Evolutionary conservation across 2,113 vertebrate species (phyloP), one percentile per base, ranked within the genome.

Genomic region (Megaceryle torquata): DNA sequence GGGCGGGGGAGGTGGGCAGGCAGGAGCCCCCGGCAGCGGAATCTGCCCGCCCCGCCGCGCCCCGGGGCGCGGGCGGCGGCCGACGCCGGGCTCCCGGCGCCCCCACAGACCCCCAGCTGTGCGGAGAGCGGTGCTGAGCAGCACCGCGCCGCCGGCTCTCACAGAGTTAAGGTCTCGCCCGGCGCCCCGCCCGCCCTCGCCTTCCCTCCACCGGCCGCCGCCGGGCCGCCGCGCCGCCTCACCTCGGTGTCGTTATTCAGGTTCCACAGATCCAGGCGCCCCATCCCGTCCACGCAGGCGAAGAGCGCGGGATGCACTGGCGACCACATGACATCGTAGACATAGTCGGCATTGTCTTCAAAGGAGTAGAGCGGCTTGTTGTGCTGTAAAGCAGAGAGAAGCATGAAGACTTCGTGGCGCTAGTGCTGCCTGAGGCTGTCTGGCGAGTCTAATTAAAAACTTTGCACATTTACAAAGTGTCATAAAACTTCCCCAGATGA

Each of bases 341-440:
- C 99, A 88, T 99, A 99, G 98, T 99, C 99, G 8, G 99, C 99
- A 86, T 99, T 99, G 98, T 99, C 99, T 98, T 99, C 99, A 98
- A 99, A 99, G 91, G 99, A 99, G 98, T 99, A 99, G 94, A 99
- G 99, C 95, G 99, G 99, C 98, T 99, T 99, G 98, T 99, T 99
- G 98, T 99, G 99, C 99, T 99, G 98, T 77, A 96, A 97, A 96
- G 97, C 87, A 96, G 95, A 95, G 95, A 97, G 96, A 97, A 97
- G 98, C 87, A 95, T 93, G 98, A 98, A 99, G 99, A 99, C 99
- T 98, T 96, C 96, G 98, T 98, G 99, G 99, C 99, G 99, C 99
- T 99, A 98, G 98, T 96, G 98, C 98, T 95, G 99, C 99, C 99
- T 97, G 98, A 98, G 99, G 99, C 99, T 98, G 99, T 99, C 99